Percentiles rank a stretch among this genome's conserved stretches.
phyloP scores from a whole-genome alignment of 2,888 invertebrate species.

The Tenthredo livida region DNA sequence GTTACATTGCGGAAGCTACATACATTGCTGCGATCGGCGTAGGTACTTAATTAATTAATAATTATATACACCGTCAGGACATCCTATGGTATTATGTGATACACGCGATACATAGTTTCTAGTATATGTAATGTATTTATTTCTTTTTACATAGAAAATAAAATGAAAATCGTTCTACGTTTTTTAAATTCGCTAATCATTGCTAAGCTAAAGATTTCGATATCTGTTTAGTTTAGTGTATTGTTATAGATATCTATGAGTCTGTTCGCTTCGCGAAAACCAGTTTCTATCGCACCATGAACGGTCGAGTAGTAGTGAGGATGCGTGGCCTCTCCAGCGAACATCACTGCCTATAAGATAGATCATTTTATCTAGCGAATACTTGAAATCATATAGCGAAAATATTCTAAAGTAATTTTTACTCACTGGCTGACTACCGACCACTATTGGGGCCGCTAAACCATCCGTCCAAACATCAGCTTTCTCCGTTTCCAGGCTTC shows the following conservation, averaged over 20 bases:
- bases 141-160: constrained; percentile 29
- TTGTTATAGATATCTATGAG: not conserved
- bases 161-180: constrained; percentile 10
- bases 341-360: constrained; percentile 77
- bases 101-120: constrained; percentile 24
- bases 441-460: too few species aligned
- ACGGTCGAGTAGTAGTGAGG: not conserved
- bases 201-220: not conserved
- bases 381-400: not conserved
- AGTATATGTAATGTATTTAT: constrained; percentile 38
- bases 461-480: too few species aligned
- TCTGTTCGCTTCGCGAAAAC: constrained; percentile 20
- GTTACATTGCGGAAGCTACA: constrained; percentile 44
- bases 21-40: not conserved
- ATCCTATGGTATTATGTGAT: constrained; percentile 11
- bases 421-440: constrained; percentile 33
- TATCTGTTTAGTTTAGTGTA: not conserved
- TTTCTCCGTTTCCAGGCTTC: too few species aligned
- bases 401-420: not conserved
- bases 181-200: not conserved
- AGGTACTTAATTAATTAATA: not conserved
- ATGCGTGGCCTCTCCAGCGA: constrained; percentile 83
- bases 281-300: constrained; percentile 36
- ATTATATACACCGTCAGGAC: not conserved
- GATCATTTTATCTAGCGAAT: not conserved